These are phyloP conservation scores for Scarus forsteni DNA, from an alignment of 2,797 vertebrate species.

Conservation along the genomic window DNA sequence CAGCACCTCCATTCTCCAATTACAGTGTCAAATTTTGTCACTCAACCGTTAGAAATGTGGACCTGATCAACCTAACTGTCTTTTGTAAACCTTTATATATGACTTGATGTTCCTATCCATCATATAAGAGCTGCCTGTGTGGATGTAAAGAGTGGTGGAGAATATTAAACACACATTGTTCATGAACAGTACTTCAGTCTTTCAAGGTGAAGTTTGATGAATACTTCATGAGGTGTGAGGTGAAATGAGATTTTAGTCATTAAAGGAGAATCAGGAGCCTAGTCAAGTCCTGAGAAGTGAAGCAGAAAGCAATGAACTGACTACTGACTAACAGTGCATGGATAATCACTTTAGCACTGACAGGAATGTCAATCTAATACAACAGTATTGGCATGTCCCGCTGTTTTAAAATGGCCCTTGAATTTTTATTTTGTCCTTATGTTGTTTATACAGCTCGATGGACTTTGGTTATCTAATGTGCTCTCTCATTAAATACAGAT, in stretches of 20 bases:
- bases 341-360: conserved; percentile 3
- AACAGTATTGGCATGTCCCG: too few species aligned
- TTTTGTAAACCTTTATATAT: too few species aligned
- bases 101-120: too few species aligned
- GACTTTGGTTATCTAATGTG: background rate
- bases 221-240: conserved; percentile 17
- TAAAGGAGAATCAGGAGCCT: conserved; percentile 23
- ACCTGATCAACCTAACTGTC: too few species aligned
- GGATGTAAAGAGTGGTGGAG: background rate
- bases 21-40: too few species aligned
- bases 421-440: too few species aligned
- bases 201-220: conserved; percentile 20
- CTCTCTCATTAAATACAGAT: background rate
- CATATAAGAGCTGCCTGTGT: background rate
- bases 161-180: background rate
- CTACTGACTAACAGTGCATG: conserved; percentile 12
- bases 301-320: conserved; percentile 10
- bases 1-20: too few species aligned
- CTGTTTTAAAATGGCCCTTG: too few species aligned
- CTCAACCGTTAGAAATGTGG: too few species aligned
- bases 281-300: conserved; percentile 24
- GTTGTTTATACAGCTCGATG: too few species aligned
- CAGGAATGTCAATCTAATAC: background rate
- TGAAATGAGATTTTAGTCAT: conserved; percentile 32
- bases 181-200: conserved; percentile 1